Evolutionary conservation across 2,113 vertebrate genomes (phyloP).

Genomic region (Chloroceryle aenea): DNA sequence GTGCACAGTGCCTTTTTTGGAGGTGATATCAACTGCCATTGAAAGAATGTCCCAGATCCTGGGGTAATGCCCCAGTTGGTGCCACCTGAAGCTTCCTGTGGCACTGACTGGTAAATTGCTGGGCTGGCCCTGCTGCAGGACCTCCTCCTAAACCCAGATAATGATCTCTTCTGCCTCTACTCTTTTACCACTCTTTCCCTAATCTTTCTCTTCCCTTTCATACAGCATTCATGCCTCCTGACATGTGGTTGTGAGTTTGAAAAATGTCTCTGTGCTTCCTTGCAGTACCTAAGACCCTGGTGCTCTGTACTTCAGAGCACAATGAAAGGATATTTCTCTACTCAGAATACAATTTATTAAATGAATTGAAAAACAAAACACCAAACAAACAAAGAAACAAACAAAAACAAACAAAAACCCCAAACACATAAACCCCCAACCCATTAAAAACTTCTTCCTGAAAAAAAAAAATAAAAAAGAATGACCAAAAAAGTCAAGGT

Average conservation of each 20-base stretch:
- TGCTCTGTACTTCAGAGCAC: not conserved
- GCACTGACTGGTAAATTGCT: not conserved
- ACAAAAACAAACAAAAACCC: too few relatives aligned
- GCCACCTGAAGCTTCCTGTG: not conserved
- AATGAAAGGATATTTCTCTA: not conserved
- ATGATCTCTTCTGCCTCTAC: not conserved
- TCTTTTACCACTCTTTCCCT: not conserved
- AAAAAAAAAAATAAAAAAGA: not conserved
- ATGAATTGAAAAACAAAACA: not conserved
- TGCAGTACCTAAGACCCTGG: not conserved
- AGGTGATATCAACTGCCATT: fast-evolving
- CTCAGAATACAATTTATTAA: not conserved
- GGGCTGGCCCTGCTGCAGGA: not conserved
- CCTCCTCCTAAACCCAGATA: not conserved
- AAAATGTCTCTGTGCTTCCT: not conserved
- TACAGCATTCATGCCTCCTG: fast-evolving
- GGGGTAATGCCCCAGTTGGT: fast-evolving
- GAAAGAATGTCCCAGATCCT: not conserved
- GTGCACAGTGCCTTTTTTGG: not conserved
- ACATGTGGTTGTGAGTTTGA: not conserved
- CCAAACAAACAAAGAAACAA: too few relatives aligned
- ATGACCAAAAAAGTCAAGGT: not conserved
- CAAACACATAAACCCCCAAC: too few relatives aligned
- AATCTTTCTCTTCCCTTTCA: not conserved
- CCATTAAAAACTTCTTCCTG: not conserved